phyloP scores from a whole-genome alignment of 2,888 invertebrate species.

The Noctua comes region DNA sequence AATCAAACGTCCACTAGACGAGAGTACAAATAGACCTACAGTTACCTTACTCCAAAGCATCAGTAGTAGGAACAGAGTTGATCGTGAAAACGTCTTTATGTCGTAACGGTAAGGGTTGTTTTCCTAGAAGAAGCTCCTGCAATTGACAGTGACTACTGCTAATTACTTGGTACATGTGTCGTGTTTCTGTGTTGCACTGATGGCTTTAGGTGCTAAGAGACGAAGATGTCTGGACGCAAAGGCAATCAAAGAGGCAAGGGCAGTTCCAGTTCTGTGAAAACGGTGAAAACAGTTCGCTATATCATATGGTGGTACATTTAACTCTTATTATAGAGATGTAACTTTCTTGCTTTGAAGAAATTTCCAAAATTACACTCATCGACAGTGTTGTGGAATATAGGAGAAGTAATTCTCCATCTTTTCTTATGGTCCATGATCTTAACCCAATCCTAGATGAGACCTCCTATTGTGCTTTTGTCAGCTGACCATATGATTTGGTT shows the following conservation, averaged over 20 bases:
- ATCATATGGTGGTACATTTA: not conserved
- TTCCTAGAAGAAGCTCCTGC: not conserved
- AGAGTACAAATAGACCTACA: not conserved
- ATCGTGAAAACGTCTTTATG: not conserved
- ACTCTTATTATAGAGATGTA: not conserved
- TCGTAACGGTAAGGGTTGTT: not conserved
- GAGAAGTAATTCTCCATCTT: not conserved
- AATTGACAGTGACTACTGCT: constrained; percentile 1
- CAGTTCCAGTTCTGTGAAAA: not conserved
- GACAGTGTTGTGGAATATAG: not conserved
- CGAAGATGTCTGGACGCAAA: not conserved
- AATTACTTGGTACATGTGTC: constrained; percentile 23
- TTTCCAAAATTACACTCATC: not conserved
- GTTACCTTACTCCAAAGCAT: not conserved
- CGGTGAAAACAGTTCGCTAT: not conserved
- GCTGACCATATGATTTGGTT: not conserved
- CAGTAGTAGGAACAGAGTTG: not conserved
- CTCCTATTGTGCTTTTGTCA: not conserved
- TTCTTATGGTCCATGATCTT: not conserved
- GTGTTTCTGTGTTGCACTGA: constrained; percentile 2
- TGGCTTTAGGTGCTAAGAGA: not conserved
- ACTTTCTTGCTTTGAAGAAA: not conserved
- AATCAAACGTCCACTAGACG: constrained; percentile 14
- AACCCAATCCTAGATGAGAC: too few species aligned
- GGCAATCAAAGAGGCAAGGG: not conserved